phyloP scores from a whole-genome alignment of 2,113 vertebrate species.

The Cyanistes caeruleus region DNA sequence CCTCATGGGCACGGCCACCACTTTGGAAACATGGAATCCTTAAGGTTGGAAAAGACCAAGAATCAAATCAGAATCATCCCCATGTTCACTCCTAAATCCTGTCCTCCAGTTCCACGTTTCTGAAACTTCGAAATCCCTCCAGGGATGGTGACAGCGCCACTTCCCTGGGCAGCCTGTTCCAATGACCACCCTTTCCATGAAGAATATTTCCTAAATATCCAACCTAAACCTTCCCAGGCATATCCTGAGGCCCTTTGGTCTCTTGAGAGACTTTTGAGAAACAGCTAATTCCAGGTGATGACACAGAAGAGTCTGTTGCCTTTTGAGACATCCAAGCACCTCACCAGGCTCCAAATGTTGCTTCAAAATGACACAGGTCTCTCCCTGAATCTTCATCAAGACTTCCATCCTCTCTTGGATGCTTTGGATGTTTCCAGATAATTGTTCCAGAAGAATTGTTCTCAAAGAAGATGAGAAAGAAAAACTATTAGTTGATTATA shows the following conservation, averaged over 20 bases:
- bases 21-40: not conserved
- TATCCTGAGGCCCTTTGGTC: not conserved
- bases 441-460: not conserved
- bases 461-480: not conserved
- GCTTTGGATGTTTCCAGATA: not conserved
- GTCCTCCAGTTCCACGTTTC: not conserved
- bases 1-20: rapidly evolving
- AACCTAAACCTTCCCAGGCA: not conserved
- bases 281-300: not conserved
- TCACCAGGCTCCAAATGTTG: not conserved
- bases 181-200: not conserved
- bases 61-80: not conserved
- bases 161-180: not conserved
- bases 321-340: not conserved
- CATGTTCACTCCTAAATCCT: not conserved
- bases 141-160: too few relatives aligned
- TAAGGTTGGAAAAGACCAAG: not conserved
- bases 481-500: not conserved
- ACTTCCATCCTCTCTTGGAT: not conserved
- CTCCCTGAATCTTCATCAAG: not conserved
- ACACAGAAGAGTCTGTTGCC: not conserved
- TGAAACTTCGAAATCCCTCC: rapidly evolving
- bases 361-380: not conserved
- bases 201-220: not conserved
- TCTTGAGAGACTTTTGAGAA: not conserved